Evolutionary conservation across 92 coral and sea anemone genomes (phyloP), one percentile per base, ranked within the genome.

Genomic region (Heliopora coerulea): DNA sequence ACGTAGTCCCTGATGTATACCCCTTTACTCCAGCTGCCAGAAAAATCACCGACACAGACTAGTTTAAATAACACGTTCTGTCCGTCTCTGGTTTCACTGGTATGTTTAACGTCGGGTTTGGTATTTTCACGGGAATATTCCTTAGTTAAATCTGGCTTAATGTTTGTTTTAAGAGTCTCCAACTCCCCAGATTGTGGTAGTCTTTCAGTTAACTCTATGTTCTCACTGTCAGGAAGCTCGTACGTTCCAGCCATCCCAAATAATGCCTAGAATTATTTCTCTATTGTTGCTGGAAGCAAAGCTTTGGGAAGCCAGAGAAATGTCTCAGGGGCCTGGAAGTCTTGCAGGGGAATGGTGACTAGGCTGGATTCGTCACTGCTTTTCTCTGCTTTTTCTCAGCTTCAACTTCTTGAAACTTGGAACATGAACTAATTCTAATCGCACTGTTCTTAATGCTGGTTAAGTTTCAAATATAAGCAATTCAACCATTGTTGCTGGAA

Each of bases 11-110:
- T 68, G 10, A 88, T 63, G 58, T 84, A 82, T 12, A 84, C 89
- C 0, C 79, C 83, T 46, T 86, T 86, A 28, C 86, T 83, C 56
- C 89, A 83, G 21, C 81, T 72, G 14, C 83, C 77, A 15, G 86
- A 84, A 56, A 54, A 88, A 21, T 85, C 92, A 0, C 92, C 92
- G 3, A 80, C 86, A 49, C 92, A 88, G 25, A 85, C 54, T 24
- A 88, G 66, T 72, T 88, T 88, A 7, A 88, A 34, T 17, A 39
- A 20, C 12, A 35, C 62, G 13, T 68, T 35, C 31, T 80, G 79
- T 44, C 9, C 24, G 34, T 30, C 68, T 64, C 29, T 49, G 70
- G 31, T 29, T 65, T 49, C 31, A 26, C 0, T 58, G 21, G 30
- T 27, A 35, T 54, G 56, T 30, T 60, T 56, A 54, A 7, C 20